Conservation (phyloP, 2,113 vertebrate species). For the Gopherus evgoodei region DNA sequence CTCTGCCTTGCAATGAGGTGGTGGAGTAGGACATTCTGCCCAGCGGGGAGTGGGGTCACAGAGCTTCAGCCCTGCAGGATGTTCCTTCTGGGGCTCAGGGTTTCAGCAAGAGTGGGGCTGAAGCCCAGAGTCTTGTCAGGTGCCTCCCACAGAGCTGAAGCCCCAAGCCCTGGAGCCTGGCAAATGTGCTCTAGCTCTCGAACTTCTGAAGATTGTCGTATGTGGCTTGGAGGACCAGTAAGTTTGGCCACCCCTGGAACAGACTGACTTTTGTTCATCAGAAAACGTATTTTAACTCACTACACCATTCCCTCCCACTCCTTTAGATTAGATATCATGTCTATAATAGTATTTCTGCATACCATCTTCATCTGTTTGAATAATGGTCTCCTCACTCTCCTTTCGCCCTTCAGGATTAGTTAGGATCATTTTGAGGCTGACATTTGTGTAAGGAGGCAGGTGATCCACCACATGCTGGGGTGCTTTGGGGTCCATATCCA, state of each 20-base stretch:
- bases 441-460: constrained; percentile 96
- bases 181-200: no score
- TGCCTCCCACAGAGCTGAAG: no score
- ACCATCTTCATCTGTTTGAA: constrained; percentile 99
- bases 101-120: no score
- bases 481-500: constrained; percentile 99
- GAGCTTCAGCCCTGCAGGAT: no score
- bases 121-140: no score
- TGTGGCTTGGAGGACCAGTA: no score
- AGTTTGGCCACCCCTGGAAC: not conserved
- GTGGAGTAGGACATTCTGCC: no score
- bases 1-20: no score
- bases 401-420: constrained; percentile 98
- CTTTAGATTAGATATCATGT: not conserved
- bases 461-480: constrained; percentile 92
- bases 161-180: no score
- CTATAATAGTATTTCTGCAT: constrained; percentile 8
- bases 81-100: no score
- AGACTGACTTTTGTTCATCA: rapidly evolving
- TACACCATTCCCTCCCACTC: not conserved
- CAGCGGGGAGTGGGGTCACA: no score
- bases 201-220: no score
- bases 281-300: not conserved
- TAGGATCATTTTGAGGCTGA: constrained; percentile 98
- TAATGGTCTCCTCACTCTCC: constrained; percentile 96